Evolutionary conservation across 2,888 invertebrate species (phyloP).

Genomic region (Lepidonotus clava): DNA sequence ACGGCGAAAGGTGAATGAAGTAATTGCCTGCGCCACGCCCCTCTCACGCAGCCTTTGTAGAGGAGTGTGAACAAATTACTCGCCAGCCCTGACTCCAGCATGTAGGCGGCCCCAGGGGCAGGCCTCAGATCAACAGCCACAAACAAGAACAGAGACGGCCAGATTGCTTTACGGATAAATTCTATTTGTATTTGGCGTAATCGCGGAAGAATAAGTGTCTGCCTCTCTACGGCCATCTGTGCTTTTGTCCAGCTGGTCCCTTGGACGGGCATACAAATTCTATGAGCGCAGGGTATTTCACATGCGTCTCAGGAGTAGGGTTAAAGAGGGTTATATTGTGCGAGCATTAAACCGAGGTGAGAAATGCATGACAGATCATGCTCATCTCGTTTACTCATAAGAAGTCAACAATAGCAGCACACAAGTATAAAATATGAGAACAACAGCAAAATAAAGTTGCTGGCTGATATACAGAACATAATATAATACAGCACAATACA

Average conservation of each 20-base stretch:
- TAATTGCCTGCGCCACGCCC: slow-evolving; percentile 3
- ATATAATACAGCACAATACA: too few species aligned
- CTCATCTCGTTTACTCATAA: too few species aligned
- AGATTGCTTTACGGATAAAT: slow-evolving; percentile 23
- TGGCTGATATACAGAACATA: too few species aligned
- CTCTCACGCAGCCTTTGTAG: not conserved
- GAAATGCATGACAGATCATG: too few species aligned
- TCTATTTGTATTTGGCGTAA: not conserved
- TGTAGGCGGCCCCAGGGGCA: not conserved
- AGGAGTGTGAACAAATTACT: slow-evolving; percentile 9
- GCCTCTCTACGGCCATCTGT: not conserved
- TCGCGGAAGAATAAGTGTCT: not conserved
- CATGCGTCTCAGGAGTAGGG: too few species aligned
- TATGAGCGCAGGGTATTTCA: too few species aligned
- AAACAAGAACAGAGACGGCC: not conserved
- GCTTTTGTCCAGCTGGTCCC: not conserved
- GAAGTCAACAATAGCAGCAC: too few species aligned
- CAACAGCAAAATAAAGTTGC: not conserved
- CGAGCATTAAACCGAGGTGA: too few species aligned
- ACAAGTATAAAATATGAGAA: not conserved
- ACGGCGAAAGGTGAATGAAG: not conserved
- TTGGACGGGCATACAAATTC: not conserved
- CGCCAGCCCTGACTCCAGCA: not conserved
- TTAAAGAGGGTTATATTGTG: too few species aligned
- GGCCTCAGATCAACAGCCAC: not conserved